phyloP scores from a whole-genome alignment of 2,797 vertebrate species.

The Pristis pectinata region DNA sequence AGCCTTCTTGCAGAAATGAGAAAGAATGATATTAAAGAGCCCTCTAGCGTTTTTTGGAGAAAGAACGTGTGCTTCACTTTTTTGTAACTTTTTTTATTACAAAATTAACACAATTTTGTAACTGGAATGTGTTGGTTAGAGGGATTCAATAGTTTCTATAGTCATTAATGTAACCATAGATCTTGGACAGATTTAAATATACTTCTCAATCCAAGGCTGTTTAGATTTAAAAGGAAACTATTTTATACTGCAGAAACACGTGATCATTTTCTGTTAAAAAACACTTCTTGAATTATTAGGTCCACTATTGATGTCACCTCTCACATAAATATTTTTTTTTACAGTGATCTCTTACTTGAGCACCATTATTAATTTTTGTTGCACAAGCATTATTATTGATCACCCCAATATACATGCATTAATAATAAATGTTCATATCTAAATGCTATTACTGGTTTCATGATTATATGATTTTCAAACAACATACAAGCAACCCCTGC shows the following conservation, averaged over 20 bases:
- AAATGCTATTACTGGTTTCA: not conserved
- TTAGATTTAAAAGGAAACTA: not conserved
- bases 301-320: not conserved
- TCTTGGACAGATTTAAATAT: not conserved
- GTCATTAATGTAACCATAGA: not conserved
- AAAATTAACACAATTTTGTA: not conserved
- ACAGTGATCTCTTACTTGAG: not conserved
- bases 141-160: not conserved
- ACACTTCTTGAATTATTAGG: not conserved
- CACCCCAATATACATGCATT: not conserved
- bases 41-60: not conserved
- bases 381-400: not conserved
- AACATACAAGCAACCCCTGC: no score
- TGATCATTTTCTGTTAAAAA: not conserved
- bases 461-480: no score
- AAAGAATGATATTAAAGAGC: not conserved
- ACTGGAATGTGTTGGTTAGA: not conserved
- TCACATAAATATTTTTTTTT: not conserved
- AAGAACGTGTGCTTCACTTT: not conserved
- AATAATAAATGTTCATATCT: not conserved
- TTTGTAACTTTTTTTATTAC: no score
- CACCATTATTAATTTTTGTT: not conserved
- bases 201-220: not conserved
- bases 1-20: not conserved
- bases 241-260: not conserved